Base-by-base conservation (phyloP, 1,140 invertebrate genomes). In the Aricia agestis region DNA sequence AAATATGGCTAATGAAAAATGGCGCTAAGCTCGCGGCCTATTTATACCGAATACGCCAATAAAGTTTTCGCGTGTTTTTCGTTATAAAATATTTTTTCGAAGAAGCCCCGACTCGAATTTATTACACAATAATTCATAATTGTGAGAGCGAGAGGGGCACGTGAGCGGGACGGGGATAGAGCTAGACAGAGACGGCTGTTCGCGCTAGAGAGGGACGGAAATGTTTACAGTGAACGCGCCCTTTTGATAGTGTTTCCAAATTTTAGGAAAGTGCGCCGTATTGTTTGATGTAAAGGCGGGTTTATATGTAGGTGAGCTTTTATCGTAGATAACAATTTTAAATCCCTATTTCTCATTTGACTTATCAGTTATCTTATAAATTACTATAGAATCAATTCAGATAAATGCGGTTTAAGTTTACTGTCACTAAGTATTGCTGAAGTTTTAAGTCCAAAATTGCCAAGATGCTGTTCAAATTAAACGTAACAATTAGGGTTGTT, bases 181-280 rank as follows among this genome's bases (percentile, higher is more conserved):
- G 68, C 68, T 72, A 71, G 73, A 79, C 67, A 71, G 80, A 72
- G 79, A 84, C 52, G 66, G 75, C 67, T 52, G 73, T 78, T 79
- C 15, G 10, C 7, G 11, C 25, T 52, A 13, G 78, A 82, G 63
- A 67, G 79, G 68, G 83, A 85, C 31, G 66, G 77, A 36, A 69
- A 73, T 86, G 76, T 87, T 86, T 82, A 82, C 80, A 82, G 76
- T 72, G 76, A 66, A 72, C 79, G 78, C 87, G 82, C 87, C 87
- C 86, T 89, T 81, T 80, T 81, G 89, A 89, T 91, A 91, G 87
- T 90, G 88, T 91, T 91, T 91, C 89, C 89, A 91, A 89, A 91
- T 89, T 89, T 91, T 87, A 78, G 89, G 87, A 91, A 91, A 91
- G 87, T 81, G 76, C 73, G 77, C 79, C 73, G 80, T 83, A 86